Base-by-base conservation (phyloP, 2,888 invertebrate genomes). In the Ophraella communa region DNA sequence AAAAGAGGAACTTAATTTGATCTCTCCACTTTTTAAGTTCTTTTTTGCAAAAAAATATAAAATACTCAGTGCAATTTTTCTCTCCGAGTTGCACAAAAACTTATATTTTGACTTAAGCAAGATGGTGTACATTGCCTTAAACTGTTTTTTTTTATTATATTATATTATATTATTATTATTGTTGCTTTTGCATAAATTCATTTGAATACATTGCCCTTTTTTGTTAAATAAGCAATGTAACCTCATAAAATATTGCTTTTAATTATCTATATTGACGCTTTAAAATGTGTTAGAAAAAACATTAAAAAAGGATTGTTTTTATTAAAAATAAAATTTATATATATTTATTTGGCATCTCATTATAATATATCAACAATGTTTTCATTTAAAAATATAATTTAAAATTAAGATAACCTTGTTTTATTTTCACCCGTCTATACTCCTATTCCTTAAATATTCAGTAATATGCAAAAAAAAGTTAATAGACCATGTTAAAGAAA, bases 121-220 rank as follows among this genome's bases (percentile, higher is more conserved):
- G 70, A 65, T 60, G 65, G 69, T 55, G 66, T 62, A 66, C 65
- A 70, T 70, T 72, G 71, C 75, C 73, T 73, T 74, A 72, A 72
- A 71, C n/a, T n/a, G 69, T 63, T 61, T 68, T n/a, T 27, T 23
- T 66, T 42, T 44, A 51, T 64, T 45, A 70, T 71, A 71, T 71
- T 67, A 71, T 42, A 49, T 64, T 44, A 69, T 71, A 72, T 71
- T 68, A 71, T 74, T 71, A 70, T 72, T 71, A 74, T 73, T 73
- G 73, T 74, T 75, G 74, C 74, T 76, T 77, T 74, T 73, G 72
- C 69, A 72, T 71, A 72, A 74, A 71, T 76, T 73, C 69, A 75
- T 67, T 71, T 73, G 73, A 72, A 72, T 70, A 73, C 70, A 74
- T 73, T 76, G 74, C 75, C 74, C 72, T 69, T 70, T 69, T 69